Evolutionary conservation across 1,140 invertebrate species (phyloP).

Genomic region (Paracyclopina nana): DNA sequence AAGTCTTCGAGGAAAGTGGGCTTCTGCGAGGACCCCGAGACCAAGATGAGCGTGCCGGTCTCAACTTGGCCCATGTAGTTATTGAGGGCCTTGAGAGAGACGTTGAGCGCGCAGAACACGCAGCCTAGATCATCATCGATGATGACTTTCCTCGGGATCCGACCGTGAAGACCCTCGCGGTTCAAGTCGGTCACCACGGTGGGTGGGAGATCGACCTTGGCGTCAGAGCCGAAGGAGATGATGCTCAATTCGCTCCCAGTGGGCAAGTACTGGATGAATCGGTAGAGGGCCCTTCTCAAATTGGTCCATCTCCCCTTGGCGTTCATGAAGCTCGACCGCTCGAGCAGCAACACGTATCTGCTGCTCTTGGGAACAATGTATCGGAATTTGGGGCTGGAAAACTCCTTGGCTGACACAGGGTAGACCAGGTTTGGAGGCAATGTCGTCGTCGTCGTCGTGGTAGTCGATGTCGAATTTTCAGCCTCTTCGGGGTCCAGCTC

Average conservation of each 20-base stretch:
- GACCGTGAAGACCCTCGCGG: conserved; percentile 23
- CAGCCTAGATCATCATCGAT: conserved; percentile 1
- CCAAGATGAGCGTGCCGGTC: conserved; percentile 8
- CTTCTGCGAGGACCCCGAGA: background rate
- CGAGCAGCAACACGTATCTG: conserved; percentile 5
- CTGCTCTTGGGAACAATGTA: background rate
- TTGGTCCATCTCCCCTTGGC: conserved; percentile 20
- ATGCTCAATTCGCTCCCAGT: conserved; percentile 22
- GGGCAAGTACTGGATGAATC: conserved; percentile 22
- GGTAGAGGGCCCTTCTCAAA: conserved; percentile 20
- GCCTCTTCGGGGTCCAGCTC: background rate
- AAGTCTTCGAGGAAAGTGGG: conserved; percentile 2
- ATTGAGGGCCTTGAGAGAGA: background rate
- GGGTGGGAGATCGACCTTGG: conserved; percentile 21
- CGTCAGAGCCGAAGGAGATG: conserved; percentile 21
- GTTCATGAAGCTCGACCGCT: conserved; percentile 12
- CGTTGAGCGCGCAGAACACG: conserved; percentile 7
- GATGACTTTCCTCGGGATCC: conserved; percentile 20
- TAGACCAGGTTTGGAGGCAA: background rate
- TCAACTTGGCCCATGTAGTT: background rate
- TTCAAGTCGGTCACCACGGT: conserved; percentile 22
- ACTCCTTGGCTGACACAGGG: too few relatives aligned
- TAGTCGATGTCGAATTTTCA: background rate
- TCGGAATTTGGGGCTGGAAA: background rate
- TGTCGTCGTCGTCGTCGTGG: background rate